Conservation (phyloP, 2,888 invertebrate genomes). For the Carterocephalus palaemon region DNA sequence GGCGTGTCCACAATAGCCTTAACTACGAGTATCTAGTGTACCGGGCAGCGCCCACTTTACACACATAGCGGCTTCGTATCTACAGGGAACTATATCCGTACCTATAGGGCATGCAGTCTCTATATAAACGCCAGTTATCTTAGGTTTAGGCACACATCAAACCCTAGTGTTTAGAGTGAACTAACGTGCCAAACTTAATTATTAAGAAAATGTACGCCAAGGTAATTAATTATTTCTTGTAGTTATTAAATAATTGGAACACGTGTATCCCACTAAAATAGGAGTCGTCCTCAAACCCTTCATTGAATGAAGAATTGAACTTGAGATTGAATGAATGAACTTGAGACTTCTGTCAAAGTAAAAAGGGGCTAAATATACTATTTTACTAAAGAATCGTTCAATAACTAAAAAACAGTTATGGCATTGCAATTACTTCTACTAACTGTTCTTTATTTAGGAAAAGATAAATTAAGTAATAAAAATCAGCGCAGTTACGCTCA, state of each 20-base stretch:
- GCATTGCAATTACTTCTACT: too few relatives aligned
- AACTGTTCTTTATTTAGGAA: too few relatives aligned
- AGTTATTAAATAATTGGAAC: neutral
- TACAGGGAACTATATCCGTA: conserved; percentile 51
- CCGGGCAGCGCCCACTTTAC: conserved; percentile 62
- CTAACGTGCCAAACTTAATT: conserved; percentile 52
- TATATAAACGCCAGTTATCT: conserved; percentile 71
- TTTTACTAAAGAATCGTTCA: too few relatives aligned
- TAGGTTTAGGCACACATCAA: conserved; percentile 68
- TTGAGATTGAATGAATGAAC: too few relatives aligned
- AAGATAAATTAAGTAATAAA: too few relatives aligned
- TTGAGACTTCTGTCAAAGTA: too few relatives aligned
- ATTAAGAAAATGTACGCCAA: conserved; percentile 68
- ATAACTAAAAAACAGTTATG: too few relatives aligned
- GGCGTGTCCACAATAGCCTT: conserved; percentile 42
- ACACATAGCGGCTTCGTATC: conserved; percentile 46
- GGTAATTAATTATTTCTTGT: conserved; percentile 45
- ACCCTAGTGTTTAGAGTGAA: conserved; percentile 62
- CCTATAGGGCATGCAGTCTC: conserved; percentile 62
- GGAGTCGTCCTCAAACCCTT: too few relatives aligned
- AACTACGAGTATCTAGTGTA: conserved; percentile 54
- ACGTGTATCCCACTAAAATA: too few relatives aligned
- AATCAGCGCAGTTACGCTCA: too few relatives aligned
- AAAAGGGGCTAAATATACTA: too few relatives aligned
- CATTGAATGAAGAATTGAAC: too few relatives aligned